Evolutionary conservation across 2,888 invertebrate species (phyloP), one percentile per base, ranked within the genome.

Genomic region (Matsumyia berberina): DNA sequence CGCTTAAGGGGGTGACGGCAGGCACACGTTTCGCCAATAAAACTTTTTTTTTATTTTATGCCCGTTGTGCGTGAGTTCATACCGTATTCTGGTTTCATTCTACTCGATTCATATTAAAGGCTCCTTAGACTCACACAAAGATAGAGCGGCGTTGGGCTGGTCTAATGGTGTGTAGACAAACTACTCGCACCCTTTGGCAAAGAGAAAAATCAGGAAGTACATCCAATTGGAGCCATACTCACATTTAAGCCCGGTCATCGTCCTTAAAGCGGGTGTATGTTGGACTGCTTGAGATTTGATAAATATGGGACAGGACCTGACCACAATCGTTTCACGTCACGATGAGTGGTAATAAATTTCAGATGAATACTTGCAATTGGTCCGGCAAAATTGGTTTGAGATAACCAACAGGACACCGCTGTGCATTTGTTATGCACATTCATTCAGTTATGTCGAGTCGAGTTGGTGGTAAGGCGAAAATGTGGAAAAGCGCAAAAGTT

Each of bases 11-110:
- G 66, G 37, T 29, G 49, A 44, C 70, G 37, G 72, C 66, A 39
- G 15, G 17, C 58, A 78, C 83, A 83, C 83, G 83, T 83, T 83
- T 79, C 62, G 39, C 19, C 57, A 83, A 79, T 83, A 78, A 83
- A 80, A 55, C 11, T 31, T 37, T 51, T 55, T 39, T 69, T 62
- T 12, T 73, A 29, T 35, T 60, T 70, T 58, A 60, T 78, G 46
- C 51, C 55, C 17, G 60, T 31, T 69, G 51, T 69, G 76, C 76
- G 67, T 83, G 83, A 62, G 49, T 69, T 83, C 76, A 69, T 69
- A 51, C n/a, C 42, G 58, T 69, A 77, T 77, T 77, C 67, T 39
- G 55, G 58, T 58, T 51, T 11, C 67, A 69, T 77, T 69, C 51
- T 42, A 8, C 31, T 55, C 29, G 51, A 60, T 53, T 60, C 67